Evolutionary conservation across 2,797 vertebrate species (phyloP).

Genomic region (Cottoperca gobio): DNA sequence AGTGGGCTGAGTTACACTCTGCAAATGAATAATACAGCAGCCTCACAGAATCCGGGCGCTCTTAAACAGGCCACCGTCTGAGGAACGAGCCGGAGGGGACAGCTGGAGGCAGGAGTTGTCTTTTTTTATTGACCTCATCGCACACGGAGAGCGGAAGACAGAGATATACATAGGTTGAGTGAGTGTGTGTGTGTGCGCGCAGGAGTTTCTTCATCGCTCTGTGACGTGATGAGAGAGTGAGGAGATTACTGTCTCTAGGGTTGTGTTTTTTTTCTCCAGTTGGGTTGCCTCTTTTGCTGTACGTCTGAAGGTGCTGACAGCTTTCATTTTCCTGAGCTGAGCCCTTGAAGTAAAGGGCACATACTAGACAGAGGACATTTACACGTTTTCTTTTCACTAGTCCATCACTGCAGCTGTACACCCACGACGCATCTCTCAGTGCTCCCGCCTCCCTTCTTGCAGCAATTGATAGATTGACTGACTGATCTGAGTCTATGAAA

Average conservation of each 20-base stretch:
- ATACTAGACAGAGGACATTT: constrained; percentile 57
- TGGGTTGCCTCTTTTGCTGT: constrained; percentile 41
- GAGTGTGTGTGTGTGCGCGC: neutral
- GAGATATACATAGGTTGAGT: constrained; percentile 24
- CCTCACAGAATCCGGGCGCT: constrained; percentile 32
- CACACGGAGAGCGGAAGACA: constrained; percentile 22
- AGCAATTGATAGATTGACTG: constrained; percentile 73
- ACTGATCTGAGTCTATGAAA: constrained; percentile 75
- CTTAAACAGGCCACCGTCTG: constrained; percentile 51
- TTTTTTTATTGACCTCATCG: constrained; percentile 65
- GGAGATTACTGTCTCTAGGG: constrained; percentile 29
- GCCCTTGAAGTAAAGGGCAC: constrained; percentile 73
- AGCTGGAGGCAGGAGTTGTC: constrained; percentile 51
- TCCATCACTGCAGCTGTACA: constrained; percentile 51
- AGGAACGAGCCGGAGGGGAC: constrained; percentile 49
- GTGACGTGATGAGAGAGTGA: constrained; percentile 44
- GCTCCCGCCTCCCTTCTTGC: constrained; percentile 14
- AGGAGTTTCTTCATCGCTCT: constrained; percentile 34
- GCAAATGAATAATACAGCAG: constrained; percentile 71
- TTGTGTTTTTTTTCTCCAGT: constrained; percentile 25
- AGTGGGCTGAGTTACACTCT: constrained; percentile 57
- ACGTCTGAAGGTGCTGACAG: constrained; percentile 64
- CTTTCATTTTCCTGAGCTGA: constrained; percentile 59
- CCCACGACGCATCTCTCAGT: constrained; percentile 17
- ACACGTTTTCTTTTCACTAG: constrained; percentile 58